Evolutionary conservation across 2,888 invertebrate genomes (phyloP), one percentile per base, ranked within the genome.

Genomic region (Monopis laevigella): DNA sequence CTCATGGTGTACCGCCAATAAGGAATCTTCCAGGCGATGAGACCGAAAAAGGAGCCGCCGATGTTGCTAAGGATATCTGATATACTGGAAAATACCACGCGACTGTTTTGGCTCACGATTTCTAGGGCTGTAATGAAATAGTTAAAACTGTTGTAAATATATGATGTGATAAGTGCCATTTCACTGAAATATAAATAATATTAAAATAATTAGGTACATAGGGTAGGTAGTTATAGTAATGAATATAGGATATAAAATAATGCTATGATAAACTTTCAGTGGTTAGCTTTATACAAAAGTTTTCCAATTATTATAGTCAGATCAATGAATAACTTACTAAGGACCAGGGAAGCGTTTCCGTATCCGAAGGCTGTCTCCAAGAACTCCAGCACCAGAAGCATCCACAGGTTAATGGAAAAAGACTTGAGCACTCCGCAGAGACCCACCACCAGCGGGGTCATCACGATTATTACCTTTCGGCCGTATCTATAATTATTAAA

Each of bases 1-100:
- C 88, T 67, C 51, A 90, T 82, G 48, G 88, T 65, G 48, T 82
- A 64, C 47, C 88, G 81, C 92, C 93, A 93, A 56, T 89, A 85
- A 26, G 85, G 84, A 2, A 86, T 72, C 56, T 82, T 78, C 85
- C 88, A 90, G 1, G 92, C 91, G 4, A 88, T 74, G 28, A 87
- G 64, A 1, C 89, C 90, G 43, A 90, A 77, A 28, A 85, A 63
- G 1, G 89, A 84, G 59, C 88, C 87, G 0, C 92, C 92, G 7
- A 89, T 52, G n/a, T 55, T 65, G 0, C 68, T 42, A 18, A 80
- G 51, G 16, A 73, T 67, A 45, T 78, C 80, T 0, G 67, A 57
- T 11, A 75, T 60, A 46, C 78, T 77, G 0, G 78, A 75, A 51
- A 68, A 80, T 12, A 65, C 55, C 28, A 78, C 78, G n/a, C 78